Base-by-base conservation (phyloP, 2,888 invertebrate species). In the Lepas anatifera region DNA sequence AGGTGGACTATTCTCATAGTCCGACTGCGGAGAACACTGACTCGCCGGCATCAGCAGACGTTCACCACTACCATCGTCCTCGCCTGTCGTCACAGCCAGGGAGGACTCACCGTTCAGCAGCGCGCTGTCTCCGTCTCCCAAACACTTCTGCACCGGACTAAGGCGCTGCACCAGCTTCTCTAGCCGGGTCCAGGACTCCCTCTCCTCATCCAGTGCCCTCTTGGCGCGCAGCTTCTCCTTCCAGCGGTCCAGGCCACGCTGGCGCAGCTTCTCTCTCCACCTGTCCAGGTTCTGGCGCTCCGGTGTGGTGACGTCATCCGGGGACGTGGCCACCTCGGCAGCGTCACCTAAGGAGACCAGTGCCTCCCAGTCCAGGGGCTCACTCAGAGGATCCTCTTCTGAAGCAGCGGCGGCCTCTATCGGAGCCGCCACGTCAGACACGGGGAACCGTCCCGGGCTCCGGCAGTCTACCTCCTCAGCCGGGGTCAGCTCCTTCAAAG, bases 181-280 rank as follows among this genome's bases (percentile, higher is more conserved):
- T 16, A 58, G 27, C 7, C 58, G 58, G 16, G 18, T 7, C 58
- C 58, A 58, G 32, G 58, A 58, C 58, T 58, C 29, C 32, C 58
- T 29, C 58, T 58, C 58, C 58, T 58, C 58, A 32, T 58, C 58
- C 58, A 18, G 58, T 8, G 58, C 58, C 18, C 58, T 29, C 32
- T 58, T 58, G 32, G 58, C 58, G 18, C 58, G 27, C 58, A 58
- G 58, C 32, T 58, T 58, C 58, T 58, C 58, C 58, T 58, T 58
- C 58, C 58, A 58, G 32, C 58, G 29, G 25, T 58, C 58, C 16
- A 58, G 32, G 32, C 58, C 58, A 32, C 58, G 58, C 58, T 58
- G 58, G 18, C 58, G 58, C 58, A 58, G 58, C 58, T 58, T 58
- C 58, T 58, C 58, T 16, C 32, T 29, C 58, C 58, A 58, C 13